Conservation (phyloP, 2,797 vertebrate genomes). For the Halcyon leucocephala region DNA sequence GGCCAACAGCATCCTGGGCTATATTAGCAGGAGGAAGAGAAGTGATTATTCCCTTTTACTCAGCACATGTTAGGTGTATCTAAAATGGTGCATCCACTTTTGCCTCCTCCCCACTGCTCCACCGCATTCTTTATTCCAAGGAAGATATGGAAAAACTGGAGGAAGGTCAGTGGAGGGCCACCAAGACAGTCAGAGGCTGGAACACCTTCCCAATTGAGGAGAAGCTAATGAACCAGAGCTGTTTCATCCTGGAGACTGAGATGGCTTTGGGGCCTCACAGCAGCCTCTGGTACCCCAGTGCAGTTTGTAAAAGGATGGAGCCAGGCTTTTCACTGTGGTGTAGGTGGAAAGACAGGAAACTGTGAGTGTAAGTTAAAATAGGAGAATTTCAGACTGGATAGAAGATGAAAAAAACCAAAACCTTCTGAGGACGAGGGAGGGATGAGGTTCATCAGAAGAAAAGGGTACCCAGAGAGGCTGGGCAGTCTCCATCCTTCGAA, state of each 20-base stretch:
- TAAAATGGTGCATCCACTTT: neutral
- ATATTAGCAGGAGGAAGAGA: neutral
- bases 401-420: neutral
- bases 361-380: accelerated
- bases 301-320: neutral
- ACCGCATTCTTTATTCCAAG: neutral
- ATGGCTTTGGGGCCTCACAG: neutral
- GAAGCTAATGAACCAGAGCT: neutral
- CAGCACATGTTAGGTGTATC: neutral
- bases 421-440: no score
- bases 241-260: neutral
- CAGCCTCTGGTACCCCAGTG: neutral
- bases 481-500: neutral
- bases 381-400: neutral
- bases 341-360: neutral
- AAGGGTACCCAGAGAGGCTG: neutral
- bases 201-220: neutral
- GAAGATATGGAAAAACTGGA: neutral
- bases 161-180: neutral
- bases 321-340: neutral
- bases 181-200: neutral
- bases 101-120: accelerated
- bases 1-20: neutral
- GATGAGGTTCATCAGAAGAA: neutral
- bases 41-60: neutral